phyloP scores from a whole-genome alignment of 1,140 invertebrate species.

The Vollenhovia emeryi region DNA sequence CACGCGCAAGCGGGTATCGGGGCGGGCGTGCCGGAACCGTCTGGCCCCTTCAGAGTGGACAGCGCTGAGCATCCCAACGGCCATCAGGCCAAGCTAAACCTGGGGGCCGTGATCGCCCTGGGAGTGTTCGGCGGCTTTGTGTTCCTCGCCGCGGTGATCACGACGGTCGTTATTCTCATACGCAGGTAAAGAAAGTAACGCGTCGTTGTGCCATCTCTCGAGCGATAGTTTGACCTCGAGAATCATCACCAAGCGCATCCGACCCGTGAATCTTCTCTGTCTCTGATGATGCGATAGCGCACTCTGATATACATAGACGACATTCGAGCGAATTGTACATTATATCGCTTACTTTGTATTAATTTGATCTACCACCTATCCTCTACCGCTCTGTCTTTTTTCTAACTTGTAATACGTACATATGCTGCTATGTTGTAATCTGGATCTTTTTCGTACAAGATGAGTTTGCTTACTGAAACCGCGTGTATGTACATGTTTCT shows the following conservation, averaged over 20 bases:
- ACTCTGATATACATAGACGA: slow-evolving; percentile 64
- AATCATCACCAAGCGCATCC: background rate
- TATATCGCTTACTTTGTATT: slow-evolving; percentile 68
- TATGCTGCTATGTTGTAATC: slow-evolving; percentile 30
- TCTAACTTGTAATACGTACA: slow-evolving; percentile 48
- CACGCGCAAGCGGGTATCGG: slow-evolving; percentile 85
- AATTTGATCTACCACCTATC: slow-evolving; percentile 62
- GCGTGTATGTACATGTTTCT: slow-evolving; percentile 49
- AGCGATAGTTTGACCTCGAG: background rate
- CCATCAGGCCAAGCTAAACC: slow-evolving; percentile 91
- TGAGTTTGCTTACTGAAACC: slow-evolving; percentile 39
- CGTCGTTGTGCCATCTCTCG: background rate
- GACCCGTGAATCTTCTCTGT: background rate
- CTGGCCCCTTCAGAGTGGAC: slow-evolving; percentile 89
- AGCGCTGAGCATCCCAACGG: slow-evolving; percentile 86
- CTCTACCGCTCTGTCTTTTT: slow-evolving; percentile 52
- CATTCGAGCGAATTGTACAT: slow-evolving; percentile 61
- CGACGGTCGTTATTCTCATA: slow-evolving; percentile 94
- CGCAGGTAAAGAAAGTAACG: slow-evolving; percentile 90
- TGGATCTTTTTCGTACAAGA: slow-evolving; percentile 23
- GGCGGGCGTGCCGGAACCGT: slow-evolving; percentile 88
- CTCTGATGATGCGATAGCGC: slow-evolving; percentile 44
- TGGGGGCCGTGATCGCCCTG: slow-evolving; percentile 95
- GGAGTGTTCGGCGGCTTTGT: slow-evolving; percentile 96
- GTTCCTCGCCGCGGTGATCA: slow-evolving; percentile 95